phyloP scores from a whole-genome alignment of 2,797 vertebrate species.

The Oreochromis grahami region DNA sequence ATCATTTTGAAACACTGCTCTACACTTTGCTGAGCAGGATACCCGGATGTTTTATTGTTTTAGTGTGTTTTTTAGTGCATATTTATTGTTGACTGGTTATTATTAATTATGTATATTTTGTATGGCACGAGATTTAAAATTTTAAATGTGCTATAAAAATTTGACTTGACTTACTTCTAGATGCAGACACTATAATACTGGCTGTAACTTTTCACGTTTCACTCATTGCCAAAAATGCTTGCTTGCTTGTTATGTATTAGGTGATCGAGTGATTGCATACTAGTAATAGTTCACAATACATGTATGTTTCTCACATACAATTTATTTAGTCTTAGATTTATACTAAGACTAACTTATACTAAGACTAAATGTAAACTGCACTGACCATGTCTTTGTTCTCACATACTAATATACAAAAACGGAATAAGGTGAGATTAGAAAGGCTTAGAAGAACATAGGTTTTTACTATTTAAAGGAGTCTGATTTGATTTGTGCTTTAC shows the following conservation, averaged over 20 bases:
- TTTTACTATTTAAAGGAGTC: neutral
- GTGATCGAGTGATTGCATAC: neutral
- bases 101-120: neutral
- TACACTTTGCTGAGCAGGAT: neutral
- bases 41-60: fast-evolving
- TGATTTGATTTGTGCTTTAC: neutral
- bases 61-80: neutral
- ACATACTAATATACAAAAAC: neutral
- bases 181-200: neutral
- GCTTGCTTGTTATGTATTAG: neutral
- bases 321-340: neutral
- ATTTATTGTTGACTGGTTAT: neutral
- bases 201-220: neutral
- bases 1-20: neutral
- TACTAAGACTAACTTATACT: neutral
- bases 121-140: neutral
- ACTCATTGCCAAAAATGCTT: neutral
- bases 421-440: neutral
- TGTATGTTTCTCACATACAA: neutral
- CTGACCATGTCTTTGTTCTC: neutral
- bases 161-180: neutral
- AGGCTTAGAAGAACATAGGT: neutral
- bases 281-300: neutral
- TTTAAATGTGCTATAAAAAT: neutral
- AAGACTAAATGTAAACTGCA: neutral